Evolutionary conservation across 2,113 vertebrate genomes (phyloP).

Genomic region (Halcyon senegalensis): DNA sequence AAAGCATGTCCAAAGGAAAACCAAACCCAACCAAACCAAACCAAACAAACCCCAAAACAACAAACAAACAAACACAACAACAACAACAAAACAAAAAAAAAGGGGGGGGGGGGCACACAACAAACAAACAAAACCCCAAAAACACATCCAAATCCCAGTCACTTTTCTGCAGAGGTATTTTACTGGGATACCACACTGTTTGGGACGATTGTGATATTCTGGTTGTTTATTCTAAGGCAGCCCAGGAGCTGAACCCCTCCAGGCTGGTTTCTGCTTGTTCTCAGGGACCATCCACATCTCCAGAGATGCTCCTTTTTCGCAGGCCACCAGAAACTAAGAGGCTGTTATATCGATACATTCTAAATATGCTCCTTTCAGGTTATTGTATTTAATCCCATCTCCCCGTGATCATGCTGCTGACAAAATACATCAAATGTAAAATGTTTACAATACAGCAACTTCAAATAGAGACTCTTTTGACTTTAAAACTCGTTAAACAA

Average conservation of each 20-base stretch:
- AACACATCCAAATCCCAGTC: neutral
- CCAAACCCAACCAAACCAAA: neutral
- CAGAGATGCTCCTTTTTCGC: neutral
- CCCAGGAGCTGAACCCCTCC: neutral
- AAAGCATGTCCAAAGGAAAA: neutral
- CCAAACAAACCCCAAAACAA: neutral
- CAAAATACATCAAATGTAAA: neutral
- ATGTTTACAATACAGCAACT: neutral
- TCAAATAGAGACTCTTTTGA: neutral
- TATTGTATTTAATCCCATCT: neutral
- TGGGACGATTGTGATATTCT: neutral
- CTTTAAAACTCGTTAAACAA: neutral
- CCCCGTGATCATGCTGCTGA: neutral
- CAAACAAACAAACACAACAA: neutral
- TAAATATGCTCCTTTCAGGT: neutral
- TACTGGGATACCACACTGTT: neutral
- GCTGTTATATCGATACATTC: neutral
- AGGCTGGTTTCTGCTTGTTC: neutral
- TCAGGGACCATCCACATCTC: neutral
- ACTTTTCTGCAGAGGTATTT: neutral
- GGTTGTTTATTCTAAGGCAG: neutral
- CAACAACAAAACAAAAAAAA: too few species aligned
- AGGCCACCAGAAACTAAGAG: neutral
- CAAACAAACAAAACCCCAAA: neutral
- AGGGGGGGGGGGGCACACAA: too few species aligned